Percentiles rank a stretch among this genome's conserved stretches.
Evolutionary conservation across 1,140 invertebrate genomes (phyloP).

Genomic region (Argopecten irradians): DNA sequence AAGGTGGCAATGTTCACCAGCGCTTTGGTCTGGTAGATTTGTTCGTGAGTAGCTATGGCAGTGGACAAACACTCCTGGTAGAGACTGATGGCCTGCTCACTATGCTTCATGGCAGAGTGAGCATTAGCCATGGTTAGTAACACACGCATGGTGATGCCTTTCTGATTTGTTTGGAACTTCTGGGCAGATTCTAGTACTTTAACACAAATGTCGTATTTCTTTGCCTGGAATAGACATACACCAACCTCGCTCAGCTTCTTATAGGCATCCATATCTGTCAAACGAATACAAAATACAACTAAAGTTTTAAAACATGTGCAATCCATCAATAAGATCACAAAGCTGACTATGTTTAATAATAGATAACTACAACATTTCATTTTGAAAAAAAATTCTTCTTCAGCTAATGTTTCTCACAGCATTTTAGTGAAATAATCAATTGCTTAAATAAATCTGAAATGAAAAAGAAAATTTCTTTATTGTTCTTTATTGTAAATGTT

Average conservation of each 20-base stretch:
- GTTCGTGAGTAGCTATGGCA: slow-evolving; percentile 71
- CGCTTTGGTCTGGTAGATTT: slow-evolving; percentile 72
- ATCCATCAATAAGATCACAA: neutral
- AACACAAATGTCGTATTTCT: slow-evolving; percentile 67
- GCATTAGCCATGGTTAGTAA: slow-evolving; percentile 72
- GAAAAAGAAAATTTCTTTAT: neutral
- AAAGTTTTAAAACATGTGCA: neutral
- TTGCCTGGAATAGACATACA: slow-evolving; percentile 66
- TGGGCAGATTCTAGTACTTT: slow-evolving; percentile 69
- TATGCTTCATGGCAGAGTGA: slow-evolving; percentile 65
- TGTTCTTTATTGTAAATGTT: too few relatives aligned
- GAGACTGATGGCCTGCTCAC: slow-evolving; percentile 65
- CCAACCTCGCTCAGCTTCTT: slow-evolving; percentile 74
- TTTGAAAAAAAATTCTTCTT: neutral
- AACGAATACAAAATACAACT: neutral
- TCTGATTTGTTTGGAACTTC: slow-evolving; percentile 73
- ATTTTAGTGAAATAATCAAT: too few relatives aligned
- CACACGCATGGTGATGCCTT: slow-evolving; percentile 73
- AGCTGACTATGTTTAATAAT: neutral
- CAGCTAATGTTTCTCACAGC: neutral
- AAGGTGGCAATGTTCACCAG: slow-evolving; percentile 73
- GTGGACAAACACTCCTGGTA: slow-evolving; percentile 70
- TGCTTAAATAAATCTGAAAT: neutral
- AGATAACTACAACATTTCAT: neutral
- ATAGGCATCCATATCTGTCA: slow-evolving; percentile 73